Evolutionary conservation across 2,888 invertebrate genomes (phyloP).

Genomic region (Machimus atricapillus): DNA sequence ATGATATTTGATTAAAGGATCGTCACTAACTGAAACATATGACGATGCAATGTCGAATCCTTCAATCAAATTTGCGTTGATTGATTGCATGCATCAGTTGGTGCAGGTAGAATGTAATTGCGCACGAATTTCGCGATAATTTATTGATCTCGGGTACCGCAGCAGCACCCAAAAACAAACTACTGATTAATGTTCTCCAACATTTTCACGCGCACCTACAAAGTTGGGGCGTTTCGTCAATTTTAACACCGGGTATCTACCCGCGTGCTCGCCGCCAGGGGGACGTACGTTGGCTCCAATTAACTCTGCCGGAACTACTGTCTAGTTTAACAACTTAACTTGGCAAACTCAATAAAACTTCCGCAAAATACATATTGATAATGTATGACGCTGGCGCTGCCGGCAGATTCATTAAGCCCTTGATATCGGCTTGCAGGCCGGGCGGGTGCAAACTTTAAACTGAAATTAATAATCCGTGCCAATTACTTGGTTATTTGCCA

Average conservation of each 20-base stretch:
- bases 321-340: constrained; percentile 16
- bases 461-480: constrained; percentile 41
- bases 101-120: background rate
- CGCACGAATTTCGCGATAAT: background rate
- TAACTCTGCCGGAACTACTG: constrained; percentile 13
- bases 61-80: background rate
- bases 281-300: background rate
- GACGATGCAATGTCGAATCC: background rate
- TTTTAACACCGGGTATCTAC: background rate
- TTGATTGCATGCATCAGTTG: background rate
- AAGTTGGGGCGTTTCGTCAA: background rate
- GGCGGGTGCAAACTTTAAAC: constrained; percentile 14
- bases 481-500: constrained; percentile 44
- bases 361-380: constrained; percentile 30
- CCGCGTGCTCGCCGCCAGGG: background rate
- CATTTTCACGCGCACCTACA: background rate
- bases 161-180: background rate
- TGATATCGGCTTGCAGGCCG: background rate
- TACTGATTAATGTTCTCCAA: background rate
- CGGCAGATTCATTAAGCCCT: constrained; percentile 14
- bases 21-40: background rate
- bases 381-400: constrained; percentile 23
- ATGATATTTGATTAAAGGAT: background rate
- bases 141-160: background rate
- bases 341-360: constrained; percentile 38